Base-by-base conservation (phyloP, 2,888 invertebrate genomes). In the Bombyx huttoni region DNA sequence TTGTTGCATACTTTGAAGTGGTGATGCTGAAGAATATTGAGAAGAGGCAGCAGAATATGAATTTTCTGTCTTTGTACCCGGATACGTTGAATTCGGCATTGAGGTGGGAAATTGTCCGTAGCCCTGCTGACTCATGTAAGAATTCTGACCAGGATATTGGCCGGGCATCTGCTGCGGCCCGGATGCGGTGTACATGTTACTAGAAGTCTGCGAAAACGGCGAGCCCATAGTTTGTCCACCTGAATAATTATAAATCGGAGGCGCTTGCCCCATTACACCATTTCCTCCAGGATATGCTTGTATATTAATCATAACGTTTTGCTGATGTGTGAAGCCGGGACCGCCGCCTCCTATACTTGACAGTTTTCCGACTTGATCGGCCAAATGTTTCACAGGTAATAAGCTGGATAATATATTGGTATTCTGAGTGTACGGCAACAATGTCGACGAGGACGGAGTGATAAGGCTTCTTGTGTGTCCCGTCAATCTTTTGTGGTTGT, bases 301-400 rank as follows among this genome's bases (percentile, higher is more conserved):
- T 35, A 91, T 91, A 61, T 91, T 91, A 50, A 91, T 91, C 77
- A 91, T 86, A 2, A 91, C 91, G 65, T 91, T 91, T 65, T 91
- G 91, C 64, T 91, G 91, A 63, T 91, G 91, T 52, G 91, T 89
- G 49, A 84, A 89, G 1, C 80, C 80, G 24, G 81, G 59, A 0
- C 73, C 69, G 54, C 64, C 65, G 33, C 69, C 68, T 9, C 76
- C 70, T 1, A 83, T 80, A 0, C 67, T 68, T 5, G 86, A 78
- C 24, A 89, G 58, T 59, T 89, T 87, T 12, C 88, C 87, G 12
- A 89, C 88, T 68, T 87, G 86, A 58, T 89, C 89, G 13, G 82
- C 89, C 53, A 89, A 65, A 56, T 85, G 83, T 60, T 86, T 88
- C 0, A 88, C 86, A 3, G 89, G 87, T 14, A 89, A 60, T 55